These are phyloP conservation scores for Drosophila nigricruria DNA, from an alignment of 2,888 invertebrate genomes.

Conservation along the genomic window DNA sequence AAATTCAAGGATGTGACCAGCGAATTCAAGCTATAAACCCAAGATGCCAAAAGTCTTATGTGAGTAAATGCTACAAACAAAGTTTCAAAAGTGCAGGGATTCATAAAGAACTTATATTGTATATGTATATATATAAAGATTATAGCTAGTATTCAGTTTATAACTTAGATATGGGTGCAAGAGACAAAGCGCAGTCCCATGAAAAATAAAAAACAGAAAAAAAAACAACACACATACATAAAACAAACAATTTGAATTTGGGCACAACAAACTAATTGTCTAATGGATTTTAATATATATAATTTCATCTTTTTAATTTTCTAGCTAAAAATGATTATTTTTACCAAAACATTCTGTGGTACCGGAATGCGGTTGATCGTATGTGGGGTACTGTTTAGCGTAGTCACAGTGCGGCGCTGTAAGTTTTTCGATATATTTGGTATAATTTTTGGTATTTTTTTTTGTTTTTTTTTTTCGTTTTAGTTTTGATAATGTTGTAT, in stretches of 20 bases:
- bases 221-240: constrained; percentile 33
- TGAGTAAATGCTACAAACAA: constrained; percentile 57
- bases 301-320: constrained; percentile 30
- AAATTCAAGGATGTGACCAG: constrained; percentile 47
- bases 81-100: constrained; percentile 58
- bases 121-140: constrained; percentile 23
- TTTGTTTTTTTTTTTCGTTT: constrained; percentile 46
- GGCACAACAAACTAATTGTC: constrained; percentile 58
- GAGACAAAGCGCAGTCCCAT: constrained; percentile 38
- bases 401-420: constrained; percentile 86
- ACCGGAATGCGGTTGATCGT: constrained; percentile 86
- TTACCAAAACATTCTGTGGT: constrained; percentile 86
- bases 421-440: constrained; percentile 79
- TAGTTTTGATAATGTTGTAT: constrained; percentile 56
- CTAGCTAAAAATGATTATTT: constrained; percentile 77
- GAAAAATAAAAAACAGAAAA: constrained; percentile 3
- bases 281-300: constrained; percentile 23
- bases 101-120: constrained; percentile 45
- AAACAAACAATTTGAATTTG: constrained; percentile 41
- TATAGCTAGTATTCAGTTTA: constrained; percentile 66
- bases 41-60: constrained; percentile 61
- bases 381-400: constrained; percentile 86
- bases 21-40: constrained; percentile 67
- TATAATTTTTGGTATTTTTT: constrained; percentile 44
- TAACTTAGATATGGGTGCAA: constrained; percentile 51